Conservation (phyloP, 1,140 invertebrate genomes). For the Gonioctena quinquepunctata region DNA sequence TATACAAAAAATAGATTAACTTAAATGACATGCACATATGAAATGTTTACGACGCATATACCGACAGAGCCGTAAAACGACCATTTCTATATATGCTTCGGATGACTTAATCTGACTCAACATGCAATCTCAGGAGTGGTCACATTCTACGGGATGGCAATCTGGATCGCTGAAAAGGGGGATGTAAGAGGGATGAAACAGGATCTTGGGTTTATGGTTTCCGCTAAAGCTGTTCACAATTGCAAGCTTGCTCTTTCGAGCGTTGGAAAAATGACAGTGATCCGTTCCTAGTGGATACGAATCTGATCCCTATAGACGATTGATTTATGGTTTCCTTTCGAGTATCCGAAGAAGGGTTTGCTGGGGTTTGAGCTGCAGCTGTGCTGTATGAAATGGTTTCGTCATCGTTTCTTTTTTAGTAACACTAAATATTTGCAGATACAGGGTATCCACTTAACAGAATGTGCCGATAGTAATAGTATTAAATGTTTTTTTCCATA, state of each 20-base stretch:
- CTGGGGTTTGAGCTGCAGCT: background rate
- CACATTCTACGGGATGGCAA: slow-evolving; percentile 33
- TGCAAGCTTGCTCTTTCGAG: slow-evolving; percentile 28
- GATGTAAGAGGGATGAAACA: slow-evolving; percentile 28
- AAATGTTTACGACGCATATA: background rate
- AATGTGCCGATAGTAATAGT: too few species aligned
- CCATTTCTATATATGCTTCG: slow-evolving; percentile 12
- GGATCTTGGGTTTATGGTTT: slow-evolving; percentile 34
- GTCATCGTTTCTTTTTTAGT: slow-evolving; percentile 6
- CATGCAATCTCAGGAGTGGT: slow-evolving; percentile 7
- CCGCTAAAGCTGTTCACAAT: slow-evolving; percentile 38
- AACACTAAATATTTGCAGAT: slow-evolving; percentile 1
- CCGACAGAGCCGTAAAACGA: background rate
- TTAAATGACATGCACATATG: background rate
- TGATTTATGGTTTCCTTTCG: background rate
- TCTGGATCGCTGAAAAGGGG: slow-evolving; percentile 24
- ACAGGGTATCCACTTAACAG: background rate
- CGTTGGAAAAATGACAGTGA: background rate
- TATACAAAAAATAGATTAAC: slow-evolving; percentile 9
- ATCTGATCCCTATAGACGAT: background rate
- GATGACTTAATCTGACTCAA: slow-evolving; percentile 14
- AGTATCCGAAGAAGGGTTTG: background rate
- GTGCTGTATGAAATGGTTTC: background rate
- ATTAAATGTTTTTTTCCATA: too few species aligned
- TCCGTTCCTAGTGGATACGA: background rate